Evolutionary conservation across 2,797 vertebrate species (phyloP).

Genomic region (Babyrousa celebensis): DNA sequence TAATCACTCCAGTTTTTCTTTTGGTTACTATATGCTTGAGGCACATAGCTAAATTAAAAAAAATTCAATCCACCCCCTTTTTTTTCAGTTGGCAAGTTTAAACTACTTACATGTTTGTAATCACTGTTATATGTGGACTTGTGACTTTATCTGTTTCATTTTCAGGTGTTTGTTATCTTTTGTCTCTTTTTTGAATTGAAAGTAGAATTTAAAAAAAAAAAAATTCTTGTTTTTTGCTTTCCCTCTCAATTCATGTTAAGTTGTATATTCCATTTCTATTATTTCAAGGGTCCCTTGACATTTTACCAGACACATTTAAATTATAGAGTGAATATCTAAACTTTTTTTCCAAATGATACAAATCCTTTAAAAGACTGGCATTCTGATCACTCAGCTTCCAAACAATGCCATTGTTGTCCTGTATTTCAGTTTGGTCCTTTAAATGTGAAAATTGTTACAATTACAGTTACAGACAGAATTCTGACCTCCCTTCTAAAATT

Average conservation of each 20-base stretch:
- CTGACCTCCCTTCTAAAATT: neutral
- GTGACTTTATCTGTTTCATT: too few species aligned
- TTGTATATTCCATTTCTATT: neutral
- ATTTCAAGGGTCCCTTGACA: neutral
- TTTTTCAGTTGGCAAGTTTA: neutral
- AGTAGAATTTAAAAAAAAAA: neutral
- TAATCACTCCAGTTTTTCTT: neutral
- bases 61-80: neutral
- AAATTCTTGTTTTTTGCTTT: neutral
- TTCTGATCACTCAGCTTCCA: slow-evolving; percentile 2
- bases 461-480: neutral
- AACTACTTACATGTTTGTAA: neutral
- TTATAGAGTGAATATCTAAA: neutral
- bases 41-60: neutral
- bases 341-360: neutral
- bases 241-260: neutral
- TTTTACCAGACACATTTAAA: neutral
- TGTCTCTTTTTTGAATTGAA: neutral
- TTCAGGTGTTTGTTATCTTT: neutral
- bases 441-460: neutral
- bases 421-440: neutral
- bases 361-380: neutral
- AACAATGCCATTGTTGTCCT: neutral
- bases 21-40: neutral
- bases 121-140: neutral